These are phyloP conservation scores for Nyleta sp. DNA, from an alignment of 2,888 invertebrate species.

Conservation along the genomic window DNA sequence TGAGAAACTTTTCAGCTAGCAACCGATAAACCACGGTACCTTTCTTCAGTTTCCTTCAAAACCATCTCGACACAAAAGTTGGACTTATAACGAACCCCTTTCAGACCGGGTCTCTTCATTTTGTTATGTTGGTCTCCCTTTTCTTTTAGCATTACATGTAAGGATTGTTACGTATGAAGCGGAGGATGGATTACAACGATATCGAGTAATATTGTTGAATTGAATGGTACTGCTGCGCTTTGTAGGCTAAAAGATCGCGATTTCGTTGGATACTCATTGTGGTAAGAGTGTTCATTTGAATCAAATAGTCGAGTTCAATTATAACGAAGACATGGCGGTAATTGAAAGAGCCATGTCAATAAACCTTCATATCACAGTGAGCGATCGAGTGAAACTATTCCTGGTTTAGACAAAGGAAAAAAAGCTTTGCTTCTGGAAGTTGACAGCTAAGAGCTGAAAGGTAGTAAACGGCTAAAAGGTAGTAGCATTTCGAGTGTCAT, in stretches of 20 bases:
- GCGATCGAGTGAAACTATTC: conserved; percentile 63
- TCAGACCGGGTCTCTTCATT: conserved; percentile 24
- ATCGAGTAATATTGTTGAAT: conserved; percentile 69
- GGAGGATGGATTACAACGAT: conserved; percentile 22
- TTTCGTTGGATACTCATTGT: conserved; percentile 69
- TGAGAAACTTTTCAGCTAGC: conserved; percentile 72
- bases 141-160: conserved; percentile 42
- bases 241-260: conserved; percentile 65
- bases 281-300: conserved; percentile 45
- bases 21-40: conserved; percentile 47
- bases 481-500: conserved; percentile 31
- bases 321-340: too few species aligned
- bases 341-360: too few species aligned
- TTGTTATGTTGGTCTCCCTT: conserved; percentile 38
- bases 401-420: conserved; percentile 8
- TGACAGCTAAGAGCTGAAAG: conserved; percentile 71
- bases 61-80: background rate
- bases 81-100: conserved; percentile 17
- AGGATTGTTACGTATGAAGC: conserved; percentile 27
- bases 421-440: conserved; percentile 70
- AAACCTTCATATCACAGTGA: conserved; percentile 71
- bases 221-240: conserved; percentile 70
- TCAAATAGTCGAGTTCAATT: too few species aligned
- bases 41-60: too few species aligned
- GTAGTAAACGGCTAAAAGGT: conserved; percentile 29